Evolutionary conservation across 2,113 vertebrate species (phyloP).

Genomic region (Hylia prasina): DNA sequence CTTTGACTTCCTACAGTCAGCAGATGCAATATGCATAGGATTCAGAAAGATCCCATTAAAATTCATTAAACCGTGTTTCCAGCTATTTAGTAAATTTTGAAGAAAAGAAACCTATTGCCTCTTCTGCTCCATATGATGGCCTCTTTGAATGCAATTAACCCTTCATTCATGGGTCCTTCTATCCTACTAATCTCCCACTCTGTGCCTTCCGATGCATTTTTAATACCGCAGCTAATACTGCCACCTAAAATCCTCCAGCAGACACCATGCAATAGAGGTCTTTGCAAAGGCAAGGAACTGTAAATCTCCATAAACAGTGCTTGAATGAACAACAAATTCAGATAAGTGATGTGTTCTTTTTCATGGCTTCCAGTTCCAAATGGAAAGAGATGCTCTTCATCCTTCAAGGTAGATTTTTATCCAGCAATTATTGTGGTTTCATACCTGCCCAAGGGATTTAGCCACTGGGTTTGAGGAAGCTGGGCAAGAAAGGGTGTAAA

Average conservation of each 20-base stretch:
- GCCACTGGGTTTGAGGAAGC: background rate
- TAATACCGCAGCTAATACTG: constrained; percentile 11
- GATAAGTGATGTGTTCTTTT: constrained; percentile 53
- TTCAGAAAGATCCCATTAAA: constrained; percentile 68
- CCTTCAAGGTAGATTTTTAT: constrained; percentile 37
- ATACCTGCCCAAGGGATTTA: background rate
- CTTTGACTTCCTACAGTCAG: constrained; percentile 65
- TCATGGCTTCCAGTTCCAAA: constrained; percentile 39
- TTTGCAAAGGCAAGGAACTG: constrained; percentile 9
- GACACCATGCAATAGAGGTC: constrained; percentile 19
- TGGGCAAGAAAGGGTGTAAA: background rate
- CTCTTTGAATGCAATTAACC: constrained; percentile 68
- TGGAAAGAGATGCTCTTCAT: background rate
- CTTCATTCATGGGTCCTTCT: constrained; percentile 62
- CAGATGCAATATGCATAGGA: constrained; percentile 68
- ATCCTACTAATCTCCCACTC: constrained; percentile 52
- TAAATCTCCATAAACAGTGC: constrained; percentile 65
- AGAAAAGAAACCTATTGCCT: constrained; percentile 65
- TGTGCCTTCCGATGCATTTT: constrained; percentile 39
- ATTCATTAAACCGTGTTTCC: constrained; percentile 66
- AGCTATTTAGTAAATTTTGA: constrained; percentile 70
- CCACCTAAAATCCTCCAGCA: constrained; percentile 50
- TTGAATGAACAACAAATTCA: constrained; percentile 61
- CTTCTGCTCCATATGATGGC: constrained; percentile 42
- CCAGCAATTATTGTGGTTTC: background rate